Evolutionary conservation across 2,888 invertebrate species (phyloP).

Genomic region (Amphiduros pacificus): DNA sequence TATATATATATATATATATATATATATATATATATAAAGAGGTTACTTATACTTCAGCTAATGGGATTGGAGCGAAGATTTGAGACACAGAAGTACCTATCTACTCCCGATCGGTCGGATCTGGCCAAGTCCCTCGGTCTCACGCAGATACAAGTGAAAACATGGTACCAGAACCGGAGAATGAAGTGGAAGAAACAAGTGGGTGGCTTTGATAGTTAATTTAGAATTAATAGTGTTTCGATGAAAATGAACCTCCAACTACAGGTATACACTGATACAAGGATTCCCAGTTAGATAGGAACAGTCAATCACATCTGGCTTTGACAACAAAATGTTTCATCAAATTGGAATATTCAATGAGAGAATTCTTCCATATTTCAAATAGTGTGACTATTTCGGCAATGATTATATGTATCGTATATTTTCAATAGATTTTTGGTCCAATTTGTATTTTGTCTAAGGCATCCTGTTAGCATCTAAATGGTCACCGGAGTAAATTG

Average conservation of each 20-base stretch:
- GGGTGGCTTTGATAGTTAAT: slow-evolving; percentile 1
- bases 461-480: not conserved
- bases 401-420: not conserved
- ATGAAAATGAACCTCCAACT: not conserved
- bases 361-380: not conserved
- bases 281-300: too few relatives aligned
- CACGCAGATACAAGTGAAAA: slow-evolving; percentile 62
- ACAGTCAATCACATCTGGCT: too few relatives aligned
- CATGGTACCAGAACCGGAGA: slow-evolving; percentile 62
- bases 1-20: not conserved
- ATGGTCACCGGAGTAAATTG: not conserved
- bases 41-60: slow-evolving; percentile 35
- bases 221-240: not conserved
- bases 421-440: not conserved
- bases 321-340: too few relatives aligned
- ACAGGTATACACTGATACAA: too few relatives aligned
- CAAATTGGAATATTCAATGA: too few relatives aligned
- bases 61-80: slow-evolving; percentile 60
- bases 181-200: slow-evolving; percentile 64
- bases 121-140: slow-evolving; percentile 59
- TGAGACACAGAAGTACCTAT: slow-evolving; percentile 61
- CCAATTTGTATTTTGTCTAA: not conserved
- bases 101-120: slow-evolving; percentile 60
- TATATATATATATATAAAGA: not conserved
- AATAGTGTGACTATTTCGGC: not conserved